Base-by-base conservation (phyloP, 2,888 invertebrate genomes). In the Baccha elongata region DNA sequence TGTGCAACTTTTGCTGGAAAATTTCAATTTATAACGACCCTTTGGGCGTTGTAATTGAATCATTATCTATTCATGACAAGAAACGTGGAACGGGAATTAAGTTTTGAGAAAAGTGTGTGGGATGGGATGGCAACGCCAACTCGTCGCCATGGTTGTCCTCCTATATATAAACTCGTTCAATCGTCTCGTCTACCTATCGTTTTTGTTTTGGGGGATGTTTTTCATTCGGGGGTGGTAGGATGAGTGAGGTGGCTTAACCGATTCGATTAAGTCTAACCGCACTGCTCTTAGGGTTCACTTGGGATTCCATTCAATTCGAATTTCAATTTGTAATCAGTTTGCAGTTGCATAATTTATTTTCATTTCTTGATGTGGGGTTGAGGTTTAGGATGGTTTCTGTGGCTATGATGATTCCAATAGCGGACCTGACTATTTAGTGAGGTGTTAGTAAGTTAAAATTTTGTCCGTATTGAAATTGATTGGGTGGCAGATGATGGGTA, bases 1-100 rank as follows among this genome's bases (percentile, higher is more conserved):
- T 74, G 76, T 76, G 76, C 75, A 83, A 78, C 55, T 83, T 83
- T 78, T 67, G 72, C 78, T 73, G 62, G 60, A 64, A 83, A 83
- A 83, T 83, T 83, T 83, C 83, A 83, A 83, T 83, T 83, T 83
- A 83, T 83, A 83, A 83, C 83, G 83, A 83, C 83, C 83, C 83
- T 83, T 78, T 83, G 83, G 83, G 83, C 72, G 83, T 68, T 83
- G 83, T 83, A 83, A 83, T 83, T 83, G 83, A 83, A 83, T 83
- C 78, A 83, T 83, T 83, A 83, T 83, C 83, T 83, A 83, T 83
- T 83, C 83, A 83, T 83, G 83, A 75, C 81, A 68, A 78, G 72
- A 50, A 83, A 64, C 52, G 35, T 68, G 68, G 78, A 78, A 83
- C 48, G 78, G 78, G 78, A 78, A 68, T 78, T 73, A 67, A 76